Evolutionary conservation across 2,113 vertebrate genomes (phyloP).

Genomic region (Rhodinocichla rosea): DNA sequence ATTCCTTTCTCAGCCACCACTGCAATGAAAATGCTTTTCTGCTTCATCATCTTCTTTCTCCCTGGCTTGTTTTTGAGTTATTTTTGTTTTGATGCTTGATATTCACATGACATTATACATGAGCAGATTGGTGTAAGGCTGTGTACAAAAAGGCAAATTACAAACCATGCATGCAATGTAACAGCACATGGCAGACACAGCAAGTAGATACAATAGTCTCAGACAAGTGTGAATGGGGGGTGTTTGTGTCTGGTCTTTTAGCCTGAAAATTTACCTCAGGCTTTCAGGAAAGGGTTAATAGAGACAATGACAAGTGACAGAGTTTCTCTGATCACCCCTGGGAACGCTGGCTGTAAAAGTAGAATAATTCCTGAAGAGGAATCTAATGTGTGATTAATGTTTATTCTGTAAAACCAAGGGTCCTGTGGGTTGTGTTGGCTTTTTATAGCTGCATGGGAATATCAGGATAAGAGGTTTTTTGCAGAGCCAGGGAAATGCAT

Average conservation of each 20-base stretch:
- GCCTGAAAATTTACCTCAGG: neutral
- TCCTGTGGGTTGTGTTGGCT: conserved; percentile 65
- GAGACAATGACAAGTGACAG: neutral
- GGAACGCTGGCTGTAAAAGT: neutral
- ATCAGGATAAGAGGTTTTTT: conserved; percentile 35
- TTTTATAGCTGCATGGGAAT: conserved; percentile 82
- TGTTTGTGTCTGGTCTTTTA: neutral
- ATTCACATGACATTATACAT: neutral
- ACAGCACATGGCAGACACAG: neutral
- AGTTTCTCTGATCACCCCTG: neutral
- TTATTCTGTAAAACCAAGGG: conserved; percentile 60
- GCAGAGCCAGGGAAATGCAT: conserved; percentile 55
- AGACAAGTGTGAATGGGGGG: neutral
- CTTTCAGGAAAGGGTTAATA: neutral
- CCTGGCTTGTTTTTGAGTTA: neutral
- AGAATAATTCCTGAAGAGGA: conserved; percentile 28
- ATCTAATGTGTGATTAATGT: conserved; percentile 61
- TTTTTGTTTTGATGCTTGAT: conserved; percentile 36
- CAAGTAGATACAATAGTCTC: neutral
- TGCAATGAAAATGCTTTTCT: neutral
- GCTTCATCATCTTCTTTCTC: conserved; percentile 4
- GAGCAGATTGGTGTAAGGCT: conserved; percentile 7
- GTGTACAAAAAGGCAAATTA: neutral
- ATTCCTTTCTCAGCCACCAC: neutral
- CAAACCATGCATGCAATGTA: neutral